A percentile compares a stretch with the other conserved stretches of the same genome.
phyloP scores from a whole-genome alignment of 2,797 vertebrate genomes.

The Myoxocephalus aenaeus region DNA sequence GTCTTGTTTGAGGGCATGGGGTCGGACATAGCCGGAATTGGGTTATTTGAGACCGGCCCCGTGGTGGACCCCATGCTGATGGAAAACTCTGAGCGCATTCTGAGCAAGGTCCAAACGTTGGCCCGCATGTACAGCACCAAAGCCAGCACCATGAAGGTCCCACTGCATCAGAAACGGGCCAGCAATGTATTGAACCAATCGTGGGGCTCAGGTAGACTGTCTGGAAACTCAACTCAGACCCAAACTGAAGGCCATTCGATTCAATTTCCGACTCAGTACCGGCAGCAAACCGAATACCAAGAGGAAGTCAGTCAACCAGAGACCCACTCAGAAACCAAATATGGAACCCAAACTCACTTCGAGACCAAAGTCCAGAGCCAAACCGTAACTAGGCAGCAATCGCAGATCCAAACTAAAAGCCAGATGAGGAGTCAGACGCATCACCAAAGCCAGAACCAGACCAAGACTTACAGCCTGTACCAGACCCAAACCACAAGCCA shows the following conservation, averaged over 20 bases:
- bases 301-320: neutral
- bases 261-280: neutral
- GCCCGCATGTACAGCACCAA: constrained; percentile 91
- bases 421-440: constrained; percentile 15
- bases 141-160: constrained; percentile 86
- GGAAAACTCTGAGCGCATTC: constrained; percentile 87
- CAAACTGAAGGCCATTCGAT: constrained; percentile 1
- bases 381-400: neutral
- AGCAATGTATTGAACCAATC: constrained; percentile 27
- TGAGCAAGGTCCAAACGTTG: constrained; percentile 91
- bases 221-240: neutral
- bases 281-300: constrained; percentile 7
- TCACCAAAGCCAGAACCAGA: constrained; percentile 34
- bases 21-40: constrained; percentile 74
- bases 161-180: constrained; percentile 79
- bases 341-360: neutral
- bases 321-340: neutral
- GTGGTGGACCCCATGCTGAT: constrained; percentile 76
- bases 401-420: neutral
- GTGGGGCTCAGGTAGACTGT: constrained; percentile 33
- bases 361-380: constrained; percentile 26
- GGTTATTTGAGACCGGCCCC: constrained; percentile 78
- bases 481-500: constrained; percentile 29
- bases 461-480: neutral
- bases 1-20: constrained; percentile 77